A percentile compares a stretch with the other conserved stretches of the same genome.
phyloP scores from a whole-genome alignment of 2,888 invertebrate species.

The Drosophila engyochracea region DNA sequence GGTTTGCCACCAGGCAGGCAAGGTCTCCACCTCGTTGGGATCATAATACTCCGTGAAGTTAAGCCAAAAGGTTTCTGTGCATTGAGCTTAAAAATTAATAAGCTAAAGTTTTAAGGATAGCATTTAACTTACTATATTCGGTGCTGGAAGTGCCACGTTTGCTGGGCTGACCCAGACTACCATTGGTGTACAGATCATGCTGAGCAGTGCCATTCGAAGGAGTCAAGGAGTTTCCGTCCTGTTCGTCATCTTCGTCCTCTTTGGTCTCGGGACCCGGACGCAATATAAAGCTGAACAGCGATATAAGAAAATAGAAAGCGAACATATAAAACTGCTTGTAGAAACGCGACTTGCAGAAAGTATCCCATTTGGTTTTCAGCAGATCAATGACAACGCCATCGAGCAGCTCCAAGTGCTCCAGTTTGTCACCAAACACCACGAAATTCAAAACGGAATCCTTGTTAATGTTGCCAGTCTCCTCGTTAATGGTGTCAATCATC shows the following conservation, averaged over 20 bases:
- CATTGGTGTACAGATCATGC: conserved; percentile 52
- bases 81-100: neutral
- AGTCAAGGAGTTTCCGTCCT: conserved; percentile 35
- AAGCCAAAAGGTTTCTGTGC: conserved; percentile 83
- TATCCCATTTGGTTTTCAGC: conserved; percentile 98
- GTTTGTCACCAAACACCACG: conserved; percentile 98
- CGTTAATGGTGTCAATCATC: conserved; percentile 97
- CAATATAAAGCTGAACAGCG: conserved; percentile 94
- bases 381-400: conserved; percentile 97
- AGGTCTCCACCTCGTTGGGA: conserved; percentile 70
- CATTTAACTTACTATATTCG: conserved; percentile 66
- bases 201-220: conserved; percentile 36
- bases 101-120: neutral
- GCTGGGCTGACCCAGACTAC: conserved; percentile 33
- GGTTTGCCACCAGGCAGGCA: conserved; percentile 83
- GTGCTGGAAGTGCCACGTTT: conserved; percentile 65
- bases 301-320: conserved; percentile 95
- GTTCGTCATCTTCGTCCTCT: conserved; percentile 74
- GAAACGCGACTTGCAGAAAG: conserved; percentile 97
- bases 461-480: conserved; percentile 95
- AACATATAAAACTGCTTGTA: conserved; percentile 97
- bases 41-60: conserved; percentile 84
- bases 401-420: conserved; percentile 97
- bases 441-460: conserved; percentile 97
- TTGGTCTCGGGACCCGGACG: conserved; percentile 91